Conservation (phyloP, 2,797 vertebrate species). For the Sebastes ruberrimus region DNA sequence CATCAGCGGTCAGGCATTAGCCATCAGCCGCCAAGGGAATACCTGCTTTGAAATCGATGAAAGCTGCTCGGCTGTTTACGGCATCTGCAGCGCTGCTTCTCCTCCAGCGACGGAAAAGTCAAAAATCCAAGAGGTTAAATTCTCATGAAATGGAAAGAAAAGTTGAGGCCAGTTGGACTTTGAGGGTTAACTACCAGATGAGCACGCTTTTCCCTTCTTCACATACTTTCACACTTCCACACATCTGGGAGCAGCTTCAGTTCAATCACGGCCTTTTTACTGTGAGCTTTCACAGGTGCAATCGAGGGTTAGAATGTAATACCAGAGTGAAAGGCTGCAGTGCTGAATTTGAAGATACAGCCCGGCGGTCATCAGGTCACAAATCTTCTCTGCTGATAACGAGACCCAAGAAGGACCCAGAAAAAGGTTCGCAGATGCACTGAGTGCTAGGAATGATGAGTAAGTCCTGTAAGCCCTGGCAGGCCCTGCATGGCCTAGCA, state of each 20-base stretch:
- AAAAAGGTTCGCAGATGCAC: slow-evolving; percentile 10
- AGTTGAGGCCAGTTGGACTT: background rate
- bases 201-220: background rate
- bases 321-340: background rate
- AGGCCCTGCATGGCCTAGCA: background rate
- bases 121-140: background rate
- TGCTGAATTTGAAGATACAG: slow-evolving; percentile 23
- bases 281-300: slow-evolving; percentile 6
- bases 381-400: slow-evolving; percentile 42
- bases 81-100: background rate
- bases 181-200: background rate
- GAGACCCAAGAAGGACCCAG: background rate
- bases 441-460: slow-evolving; percentile 34
- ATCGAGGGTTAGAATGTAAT: slow-evolving; percentile 25
- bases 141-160: background rate
- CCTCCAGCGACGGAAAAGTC: background rate
- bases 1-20: slow-evolving; percentile 13
- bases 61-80: background rate
- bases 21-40: background rate
- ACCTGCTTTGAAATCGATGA: background rate
- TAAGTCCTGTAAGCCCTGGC: slow-evolving; percentile 23
- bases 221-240: background rate
- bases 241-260: background rate
- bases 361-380: slow-evolving; percentile 27
- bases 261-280: slow-evolving; percentile 25